These are phyloP conservation scores for Gymnocypris eckloni DNA, from an alignment of 2,797 vertebrate species.

Conservation along the genomic window DNA sequence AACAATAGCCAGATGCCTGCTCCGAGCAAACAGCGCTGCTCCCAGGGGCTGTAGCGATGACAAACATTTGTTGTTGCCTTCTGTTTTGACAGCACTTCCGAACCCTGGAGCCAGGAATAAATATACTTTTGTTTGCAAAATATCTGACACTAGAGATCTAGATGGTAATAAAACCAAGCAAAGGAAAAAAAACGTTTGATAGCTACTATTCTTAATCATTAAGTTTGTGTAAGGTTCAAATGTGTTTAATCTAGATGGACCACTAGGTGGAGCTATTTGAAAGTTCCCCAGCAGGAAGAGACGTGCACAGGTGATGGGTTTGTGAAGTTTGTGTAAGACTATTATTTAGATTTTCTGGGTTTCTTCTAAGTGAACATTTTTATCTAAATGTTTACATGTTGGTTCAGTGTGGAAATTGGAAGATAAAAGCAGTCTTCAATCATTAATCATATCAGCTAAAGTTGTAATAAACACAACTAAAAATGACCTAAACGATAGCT, in stretches of 20 bases:
- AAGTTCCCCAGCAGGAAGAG: slow-evolving; percentile 35
- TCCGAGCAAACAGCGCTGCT: slow-evolving; percentile 65
- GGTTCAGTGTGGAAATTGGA: slow-evolving; percentile 36
- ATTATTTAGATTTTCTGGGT: slow-evolving; percentile 24
- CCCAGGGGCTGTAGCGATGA: slow-evolving; percentile 71
- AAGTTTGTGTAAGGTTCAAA: slow-evolving; percentile 20
- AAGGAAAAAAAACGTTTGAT: background rate
- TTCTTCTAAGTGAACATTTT: background rate
- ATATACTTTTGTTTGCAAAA: slow-evolving; percentile 14
- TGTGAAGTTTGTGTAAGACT: slow-evolving; percentile 41
- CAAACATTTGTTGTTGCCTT: slow-evolving; percentile 75
- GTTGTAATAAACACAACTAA: slow-evolving; percentile 1
- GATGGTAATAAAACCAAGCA: slow-evolving; percentile 46
- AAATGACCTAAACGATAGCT: background rate
- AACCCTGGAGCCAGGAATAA: slow-evolving; percentile 42
- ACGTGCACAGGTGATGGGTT: slow-evolving; percentile 50
- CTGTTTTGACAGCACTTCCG: slow-evolving; percentile 69
- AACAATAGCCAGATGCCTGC: slow-evolving; percentile 75
- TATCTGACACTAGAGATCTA: slow-evolving; percentile 24
- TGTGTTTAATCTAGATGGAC: slow-evolving; percentile 29
- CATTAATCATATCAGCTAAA: slow-evolving; percentile 49
- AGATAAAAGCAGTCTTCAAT: slow-evolving; percentile 53
- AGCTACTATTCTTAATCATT: slow-evolving; percentile 11
- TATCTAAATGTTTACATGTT: slow-evolving; percentile 33
- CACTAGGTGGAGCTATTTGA: slow-evolving; percentile 75